These are phyloP conservation scores for Bombus ignitus DNA, from an alignment of 1,140 invertebrate species.

Conservation along the genomic window DNA sequence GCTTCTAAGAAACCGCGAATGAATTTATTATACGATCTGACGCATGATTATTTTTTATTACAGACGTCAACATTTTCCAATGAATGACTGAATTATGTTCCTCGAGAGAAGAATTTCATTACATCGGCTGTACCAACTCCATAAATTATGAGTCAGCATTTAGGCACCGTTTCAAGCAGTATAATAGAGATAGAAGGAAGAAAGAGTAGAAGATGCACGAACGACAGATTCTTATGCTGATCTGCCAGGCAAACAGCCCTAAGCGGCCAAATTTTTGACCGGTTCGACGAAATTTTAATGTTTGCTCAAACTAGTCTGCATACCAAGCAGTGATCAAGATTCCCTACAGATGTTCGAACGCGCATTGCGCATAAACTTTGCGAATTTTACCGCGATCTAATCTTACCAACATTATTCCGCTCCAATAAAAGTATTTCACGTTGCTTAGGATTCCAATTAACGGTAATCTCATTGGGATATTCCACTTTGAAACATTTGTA, in stretches of 20 bases:
- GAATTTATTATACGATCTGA: too few species aligned
- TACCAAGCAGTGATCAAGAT: constrained; percentile 59
- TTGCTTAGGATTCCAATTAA: neutral
- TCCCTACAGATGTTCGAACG: neutral
- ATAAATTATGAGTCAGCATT: constrained; percentile 1
- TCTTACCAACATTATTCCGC: neutral
- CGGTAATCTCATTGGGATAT: neutral
- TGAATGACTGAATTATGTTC: neutral
- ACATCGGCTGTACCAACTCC: neutral
- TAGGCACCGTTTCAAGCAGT: neutral
- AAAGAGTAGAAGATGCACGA: neutral
- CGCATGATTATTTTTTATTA: too few species aligned
- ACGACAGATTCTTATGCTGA: constrained; percentile 44
- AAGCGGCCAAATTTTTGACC: constrained; percentile 53
- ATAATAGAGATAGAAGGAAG: neutral
- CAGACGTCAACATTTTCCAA: neutral
- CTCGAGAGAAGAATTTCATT: neutral
- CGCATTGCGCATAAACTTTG: neutral
- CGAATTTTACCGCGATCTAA: constrained; percentile 24
- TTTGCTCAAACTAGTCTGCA: constrained; percentile 61
- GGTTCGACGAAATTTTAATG: constrained; percentile 59
- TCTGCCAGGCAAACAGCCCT: constrained; percentile 49
- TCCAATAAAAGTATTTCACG: too few species aligned
- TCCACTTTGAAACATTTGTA: neutral
- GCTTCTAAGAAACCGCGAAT: too few species aligned